Base-by-base conservation (phyloP, 1,140 invertebrate species). In the Centruroides sculpturatus region DNA sequence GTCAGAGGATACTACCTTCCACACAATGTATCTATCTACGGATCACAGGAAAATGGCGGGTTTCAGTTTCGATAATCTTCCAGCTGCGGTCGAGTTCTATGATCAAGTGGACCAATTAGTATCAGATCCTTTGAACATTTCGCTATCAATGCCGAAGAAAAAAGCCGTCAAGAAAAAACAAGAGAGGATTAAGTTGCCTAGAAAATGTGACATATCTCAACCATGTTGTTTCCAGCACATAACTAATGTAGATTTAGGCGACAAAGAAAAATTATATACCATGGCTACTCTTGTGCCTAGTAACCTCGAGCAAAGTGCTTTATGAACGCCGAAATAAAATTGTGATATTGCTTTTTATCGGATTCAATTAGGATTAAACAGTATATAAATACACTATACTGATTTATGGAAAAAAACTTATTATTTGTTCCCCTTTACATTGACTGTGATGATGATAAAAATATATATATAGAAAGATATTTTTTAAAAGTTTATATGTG, bases 211-310 rank as follows among this genome's bases (percentile, higher is more conserved):
- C 70, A 92, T 92, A 64, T 90, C 87, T 11, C 81, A 85, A 67
- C 89, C 89, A 0, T 91, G 87, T 71, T 86, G 86, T 68, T 92
- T 92, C 72, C 84, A 89, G 59, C 89, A 92, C 70, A 82, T 92
- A 54, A 89, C 86, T 36, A 86, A 82, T 63, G 82, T 92, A 10
- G 85, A 87, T 60, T 76, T 79, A 13, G 79, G 79, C 56, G 85
- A 88, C 67, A 78, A 79, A 55, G 76, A 76, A 51, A 75, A 81
- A 59, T 84, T 84, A 66, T 83, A 81, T 66, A 85, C 84, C 11
- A 76, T 87, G 54, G 82, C 85, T 66, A 81, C 80, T 1, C 55
- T 73, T 79, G 58, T 66, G 34, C 51, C 57, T 6, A 41, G 41
- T 41, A 41, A 41, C 41, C 41, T 41, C 8, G 41, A 41, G 8